A percentile compares a stretch with the other conserved stretches of the same genome.
These are phyloP conservation scores for Tolypeutes matacus DNA, from an alignment of 2,797 vertebrate species.

Conservation along the genomic window DNA sequence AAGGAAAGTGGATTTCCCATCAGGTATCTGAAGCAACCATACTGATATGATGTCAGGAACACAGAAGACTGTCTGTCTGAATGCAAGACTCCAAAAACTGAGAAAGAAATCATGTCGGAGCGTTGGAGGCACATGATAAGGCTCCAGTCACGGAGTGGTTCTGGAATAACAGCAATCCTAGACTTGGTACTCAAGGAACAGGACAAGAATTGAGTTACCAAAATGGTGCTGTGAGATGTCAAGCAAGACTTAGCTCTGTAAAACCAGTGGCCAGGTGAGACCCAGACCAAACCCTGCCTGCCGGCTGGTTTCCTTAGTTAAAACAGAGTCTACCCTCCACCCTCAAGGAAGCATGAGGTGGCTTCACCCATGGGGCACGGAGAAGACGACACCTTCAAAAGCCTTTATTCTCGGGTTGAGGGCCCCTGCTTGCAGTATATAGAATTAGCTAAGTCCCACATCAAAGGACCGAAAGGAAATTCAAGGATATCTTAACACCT, in stretches of 20 bases:
- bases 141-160: neutral
- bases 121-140: neutral
- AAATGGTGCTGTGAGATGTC: rapidly evolving
- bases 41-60: neutral
- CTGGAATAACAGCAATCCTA: neutral
- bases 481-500: constrained; percentile 63
- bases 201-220: neutral
- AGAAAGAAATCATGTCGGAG: neutral
- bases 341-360: neutral
- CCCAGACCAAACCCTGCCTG: rapidly evolving
- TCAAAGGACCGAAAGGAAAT: neutral
- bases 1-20: neutral
- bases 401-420: neutral
- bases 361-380: too few species aligned
- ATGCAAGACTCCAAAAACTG: neutral
- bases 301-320: neutral
- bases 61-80: neutral
- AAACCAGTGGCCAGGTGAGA: neutral
- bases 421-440: neutral
- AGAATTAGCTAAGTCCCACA: neutral
- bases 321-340: neutral
- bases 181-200: neutral
- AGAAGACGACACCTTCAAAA: neutral
- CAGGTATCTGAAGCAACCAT: rapidly evolving
- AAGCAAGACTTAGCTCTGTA: rapidly evolving